phyloP scores from a whole-genome alignment of 2,113 vertebrate species.

The Cephalopholis sonnerati region DNA sequence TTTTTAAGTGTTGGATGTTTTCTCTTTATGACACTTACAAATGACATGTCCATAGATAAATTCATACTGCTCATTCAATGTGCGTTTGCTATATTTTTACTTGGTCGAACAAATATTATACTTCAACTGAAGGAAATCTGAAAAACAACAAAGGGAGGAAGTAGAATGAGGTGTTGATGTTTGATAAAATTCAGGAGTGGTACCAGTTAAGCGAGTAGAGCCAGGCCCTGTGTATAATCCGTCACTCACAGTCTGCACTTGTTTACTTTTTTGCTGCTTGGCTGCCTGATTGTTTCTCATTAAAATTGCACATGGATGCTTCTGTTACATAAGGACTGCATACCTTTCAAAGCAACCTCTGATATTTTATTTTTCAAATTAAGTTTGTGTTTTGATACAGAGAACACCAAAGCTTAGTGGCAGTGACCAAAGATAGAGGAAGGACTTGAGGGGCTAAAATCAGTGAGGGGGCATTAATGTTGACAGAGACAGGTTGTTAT shows the following conservation, averaged over 20 bases:
- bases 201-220: too few species aligned
- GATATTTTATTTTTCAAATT: not conserved
- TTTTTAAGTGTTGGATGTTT: not conserved
- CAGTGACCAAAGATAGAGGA: too few species aligned
- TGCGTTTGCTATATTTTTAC: not conserved
- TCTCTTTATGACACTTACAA: not conserved
- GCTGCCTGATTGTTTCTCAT: not conserved
- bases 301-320: not conserved
- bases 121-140: not conserved
- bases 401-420: not conserved
- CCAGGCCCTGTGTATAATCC: not conserved
- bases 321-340: not conserved
- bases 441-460: too few species aligned
- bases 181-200: not conserved
- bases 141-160: not conserved
- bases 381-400: not conserved
- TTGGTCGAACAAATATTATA: not conserved
- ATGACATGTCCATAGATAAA: not conserved
- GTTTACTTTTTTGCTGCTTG: not conserved
- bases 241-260: constrained; percentile 1
- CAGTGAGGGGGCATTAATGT: too few species aligned
- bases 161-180: not conserved
- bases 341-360: not conserved
- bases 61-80: not conserved
- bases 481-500: not conserved